Conservation (phyloP, 35 echinoderm and acorn worm species). For the Patiria miniata region DNA sequence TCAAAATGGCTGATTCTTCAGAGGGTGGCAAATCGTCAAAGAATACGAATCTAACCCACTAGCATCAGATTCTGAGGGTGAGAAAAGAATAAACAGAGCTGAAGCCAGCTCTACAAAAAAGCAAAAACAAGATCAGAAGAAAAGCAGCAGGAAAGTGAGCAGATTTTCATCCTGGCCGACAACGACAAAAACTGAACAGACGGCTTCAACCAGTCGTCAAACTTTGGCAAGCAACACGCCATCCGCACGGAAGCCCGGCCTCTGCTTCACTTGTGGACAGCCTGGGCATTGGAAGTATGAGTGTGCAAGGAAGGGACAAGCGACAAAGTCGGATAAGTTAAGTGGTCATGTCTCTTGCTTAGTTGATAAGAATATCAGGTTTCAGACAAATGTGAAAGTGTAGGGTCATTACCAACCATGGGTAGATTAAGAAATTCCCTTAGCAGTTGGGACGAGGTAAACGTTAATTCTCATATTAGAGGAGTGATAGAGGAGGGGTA, state of each 20-base stretch:
- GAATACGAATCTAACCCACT: not conserved
- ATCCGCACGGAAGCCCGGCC: not conserved
- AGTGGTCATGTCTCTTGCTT: not conserved
- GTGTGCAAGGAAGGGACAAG: not conserved
- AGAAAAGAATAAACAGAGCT: not conserved
- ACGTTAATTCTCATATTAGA: not conserved
- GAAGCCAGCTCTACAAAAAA: not conserved
- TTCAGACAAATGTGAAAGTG: too few species aligned
- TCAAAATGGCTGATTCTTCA: not conserved
- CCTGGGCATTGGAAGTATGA: slow-evolving; percentile 7
- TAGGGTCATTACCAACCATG: too few species aligned
- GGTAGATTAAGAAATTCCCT: not conserved
- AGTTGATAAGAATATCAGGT: too few species aligned
- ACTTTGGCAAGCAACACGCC: not conserved
- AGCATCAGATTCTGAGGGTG: not conserved
- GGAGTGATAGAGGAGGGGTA: not conserved
- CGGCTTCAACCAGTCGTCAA: not conserved
- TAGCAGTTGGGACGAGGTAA: not conserved
- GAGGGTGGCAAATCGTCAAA: not conserved
- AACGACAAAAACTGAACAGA: not conserved
- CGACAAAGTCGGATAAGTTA: not conserved
- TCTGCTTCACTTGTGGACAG: not conserved
- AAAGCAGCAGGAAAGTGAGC: not conserved
- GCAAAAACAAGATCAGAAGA: not conserved
- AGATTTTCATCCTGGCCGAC: not conserved